Conservation (phyloP, 2,888 invertebrate genomes). For the Leucozona laternaria region DNA sequence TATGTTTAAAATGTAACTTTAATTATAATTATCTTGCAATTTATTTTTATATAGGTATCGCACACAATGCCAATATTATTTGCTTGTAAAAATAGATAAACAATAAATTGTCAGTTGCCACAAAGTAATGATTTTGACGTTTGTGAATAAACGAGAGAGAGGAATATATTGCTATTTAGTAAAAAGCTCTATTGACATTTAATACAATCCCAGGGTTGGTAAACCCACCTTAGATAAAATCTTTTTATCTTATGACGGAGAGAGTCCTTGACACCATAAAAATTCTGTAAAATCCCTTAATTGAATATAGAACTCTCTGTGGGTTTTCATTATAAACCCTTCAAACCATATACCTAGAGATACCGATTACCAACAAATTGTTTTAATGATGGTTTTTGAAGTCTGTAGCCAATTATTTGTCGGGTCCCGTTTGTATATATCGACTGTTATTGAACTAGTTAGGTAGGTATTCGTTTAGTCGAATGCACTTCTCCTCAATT, state of each 20-base stretch:
- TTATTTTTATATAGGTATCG: too few relatives aligned
- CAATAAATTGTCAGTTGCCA: too few relatives aligned
- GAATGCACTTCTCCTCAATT: conserved; percentile 13
- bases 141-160: too few relatives aligned
- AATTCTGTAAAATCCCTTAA: conserved; percentile 1
- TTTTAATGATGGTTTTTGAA: neutral
- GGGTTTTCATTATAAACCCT: neutral
- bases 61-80: too few relatives aligned
- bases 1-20: too few relatives aligned
- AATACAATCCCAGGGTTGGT: conserved; percentile 11
- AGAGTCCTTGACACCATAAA: neutral
- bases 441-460: neutral
- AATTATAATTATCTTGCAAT: too few relatives aligned
- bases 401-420: conserved; percentile 35
- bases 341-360: neutral
- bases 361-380: neutral
- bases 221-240: neutral
- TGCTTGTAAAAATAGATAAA: too few relatives aligned
- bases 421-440: neutral
- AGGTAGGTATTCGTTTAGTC: conserved; percentile 32
- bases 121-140: too few relatives aligned
- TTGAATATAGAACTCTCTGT: neutral
- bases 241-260: neutral
- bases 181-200: conserved; percentile 17
- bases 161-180: too few relatives aligned